Percentiles rank a stretch among this genome's conserved stretches.
Evolutionary conservation across 2,113 vertebrate species (phyloP).

Genomic region (Aleadryas rufinucha): DNA sequence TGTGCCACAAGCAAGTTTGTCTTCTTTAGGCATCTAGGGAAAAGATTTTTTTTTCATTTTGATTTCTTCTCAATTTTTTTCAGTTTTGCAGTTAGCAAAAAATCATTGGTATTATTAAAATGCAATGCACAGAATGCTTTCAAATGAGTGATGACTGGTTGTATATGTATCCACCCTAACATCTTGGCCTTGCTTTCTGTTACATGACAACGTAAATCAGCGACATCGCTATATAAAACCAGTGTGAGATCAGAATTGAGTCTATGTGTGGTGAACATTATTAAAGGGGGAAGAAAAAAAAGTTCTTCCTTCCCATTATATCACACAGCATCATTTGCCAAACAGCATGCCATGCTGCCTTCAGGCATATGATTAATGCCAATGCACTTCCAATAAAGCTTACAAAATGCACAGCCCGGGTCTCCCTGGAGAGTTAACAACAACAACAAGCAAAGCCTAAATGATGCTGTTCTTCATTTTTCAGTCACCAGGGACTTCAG

Average conservation of each 20-base stretch:
- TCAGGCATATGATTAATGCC: constrained; percentile 47
- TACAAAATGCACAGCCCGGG: neutral
- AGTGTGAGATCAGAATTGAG: neutral
- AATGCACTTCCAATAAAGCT: constrained; percentile 40
- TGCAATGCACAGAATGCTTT: neutral
- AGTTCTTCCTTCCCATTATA: neutral
- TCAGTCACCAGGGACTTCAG: constrained; percentile 14
- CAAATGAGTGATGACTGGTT: neutral
- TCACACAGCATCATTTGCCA: neutral
- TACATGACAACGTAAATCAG: neutral
- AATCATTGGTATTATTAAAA: neutral
- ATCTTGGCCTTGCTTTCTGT: neutral
- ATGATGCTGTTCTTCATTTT: constrained; percentile 38
- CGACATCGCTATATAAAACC: neutral
- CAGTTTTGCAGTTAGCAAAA: neutral
- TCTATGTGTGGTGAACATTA: neutral
- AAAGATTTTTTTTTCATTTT: neutral
- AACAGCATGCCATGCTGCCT: neutral
- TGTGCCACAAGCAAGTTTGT: neutral
- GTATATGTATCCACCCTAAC: neutral
- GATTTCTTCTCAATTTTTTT: neutral
- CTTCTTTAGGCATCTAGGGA: neutral
- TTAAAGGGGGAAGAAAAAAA: neutral
- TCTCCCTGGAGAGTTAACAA: constrained; percentile 40
- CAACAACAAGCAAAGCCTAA: neutral